Percentiles rank a stretch among this genome's conserved stretches.
phyloP scores from a whole-genome alignment of 2,888 invertebrate genomes.

The Cerastis leucographa region DNA sequence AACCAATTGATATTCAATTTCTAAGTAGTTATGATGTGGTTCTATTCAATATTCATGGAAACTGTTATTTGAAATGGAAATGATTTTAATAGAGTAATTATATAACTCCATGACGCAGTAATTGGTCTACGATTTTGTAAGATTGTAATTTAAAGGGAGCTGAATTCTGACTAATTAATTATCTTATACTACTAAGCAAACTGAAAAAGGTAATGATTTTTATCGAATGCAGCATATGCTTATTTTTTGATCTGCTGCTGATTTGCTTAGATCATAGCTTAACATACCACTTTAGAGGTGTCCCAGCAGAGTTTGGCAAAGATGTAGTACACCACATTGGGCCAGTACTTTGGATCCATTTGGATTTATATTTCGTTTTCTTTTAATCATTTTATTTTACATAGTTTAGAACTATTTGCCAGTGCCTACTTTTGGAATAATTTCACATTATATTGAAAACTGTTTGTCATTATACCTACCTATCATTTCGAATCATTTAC shows the following conservation, averaged over 20 bases:
- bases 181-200: not conserved
- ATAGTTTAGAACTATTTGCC: not conserved
- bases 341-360: not conserved
- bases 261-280: no score
- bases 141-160: not conserved
- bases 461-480: not conserved
- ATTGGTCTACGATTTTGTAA: not conserved
- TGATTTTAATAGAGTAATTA: not conserved
- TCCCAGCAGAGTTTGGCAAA: not conserved
- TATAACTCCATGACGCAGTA: not conserved
- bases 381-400: not conserved
- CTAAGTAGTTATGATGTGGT: not conserved
- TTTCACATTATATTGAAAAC: not conserved
- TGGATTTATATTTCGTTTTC: not conserved
- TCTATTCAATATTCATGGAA: not conserved
- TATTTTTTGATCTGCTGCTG: not conserved
- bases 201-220: not conserved
- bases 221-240: not conserved
- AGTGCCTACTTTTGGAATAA: not conserved
- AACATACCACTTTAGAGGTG: no score
- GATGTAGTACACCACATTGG: not conserved
- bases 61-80: not conserved
- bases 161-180: not conserved
- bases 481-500: no score
- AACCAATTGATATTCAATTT: slow-evolving; percentile 2